Percentiles rank a stretch among this genome's conserved stretches.
Evolutionary conservation across 53 echinoderm and acorn worm species (phyloP).

Genomic region (Stichopus horrens): DNA sequence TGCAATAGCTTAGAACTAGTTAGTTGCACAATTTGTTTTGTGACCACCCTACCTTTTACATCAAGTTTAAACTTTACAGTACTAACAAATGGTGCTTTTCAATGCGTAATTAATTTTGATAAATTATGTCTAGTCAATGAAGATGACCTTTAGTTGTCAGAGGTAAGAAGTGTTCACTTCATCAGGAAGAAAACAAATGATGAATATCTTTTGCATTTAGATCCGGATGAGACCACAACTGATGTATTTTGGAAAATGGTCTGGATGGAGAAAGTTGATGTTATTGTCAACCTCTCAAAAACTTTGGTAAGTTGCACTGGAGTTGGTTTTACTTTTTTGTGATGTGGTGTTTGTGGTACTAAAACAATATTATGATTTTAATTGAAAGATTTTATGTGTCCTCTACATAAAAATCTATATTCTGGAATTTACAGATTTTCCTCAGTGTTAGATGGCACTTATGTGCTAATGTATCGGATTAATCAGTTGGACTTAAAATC

Average conservation of each 20-base stretch:
- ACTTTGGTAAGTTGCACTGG: background rate
- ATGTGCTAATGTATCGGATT: too few species aligned
- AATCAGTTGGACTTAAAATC: too few species aligned
- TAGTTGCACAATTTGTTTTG: too few species aligned
- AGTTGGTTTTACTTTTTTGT: too few species aligned
- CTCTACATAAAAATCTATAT: background rate
- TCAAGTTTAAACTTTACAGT: too few species aligned
- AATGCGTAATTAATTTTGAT: background rate
- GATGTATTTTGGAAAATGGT: conserved; percentile 1
- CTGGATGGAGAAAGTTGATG: background rate
- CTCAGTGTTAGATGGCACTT: too few species aligned
- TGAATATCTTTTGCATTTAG: background rate
- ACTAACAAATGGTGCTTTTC: background rate
- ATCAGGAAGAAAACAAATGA: background rate
- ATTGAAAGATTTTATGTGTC: background rate
- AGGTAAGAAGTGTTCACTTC: background rate
- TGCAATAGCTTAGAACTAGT: too few species aligned
- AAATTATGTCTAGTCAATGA: background rate
- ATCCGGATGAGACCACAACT: background rate
- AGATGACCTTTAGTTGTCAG: background rate
- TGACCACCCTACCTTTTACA: too few species aligned
- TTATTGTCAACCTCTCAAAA: background rate
- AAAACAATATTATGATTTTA: background rate
- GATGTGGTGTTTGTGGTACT: too few species aligned
- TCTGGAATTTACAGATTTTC: too few species aligned